phyloP scores from a whole-genome alignment of 1,140 invertebrate species.

The Carposina sasakii region DNA sequence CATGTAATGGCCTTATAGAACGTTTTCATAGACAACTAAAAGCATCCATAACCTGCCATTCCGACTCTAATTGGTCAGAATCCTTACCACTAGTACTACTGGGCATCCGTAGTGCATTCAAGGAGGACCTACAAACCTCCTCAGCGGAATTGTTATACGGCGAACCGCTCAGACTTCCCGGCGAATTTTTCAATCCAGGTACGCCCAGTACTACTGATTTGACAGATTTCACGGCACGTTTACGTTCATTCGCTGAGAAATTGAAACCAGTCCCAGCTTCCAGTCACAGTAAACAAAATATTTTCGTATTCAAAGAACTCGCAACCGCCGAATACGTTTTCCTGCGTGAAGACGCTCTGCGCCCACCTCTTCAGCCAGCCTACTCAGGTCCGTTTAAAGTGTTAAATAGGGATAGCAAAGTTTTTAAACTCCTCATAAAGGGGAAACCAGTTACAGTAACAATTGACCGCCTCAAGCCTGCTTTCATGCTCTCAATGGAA shows the following conservation, averaged over 20 bases:
- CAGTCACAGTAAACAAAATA: background rate
- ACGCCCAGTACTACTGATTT: background rate
- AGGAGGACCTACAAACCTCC: background rate
- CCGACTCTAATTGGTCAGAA: background rate
- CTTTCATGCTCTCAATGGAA: background rate
- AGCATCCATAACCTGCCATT: background rate
- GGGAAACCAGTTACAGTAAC: slow-evolving; percentile 7
- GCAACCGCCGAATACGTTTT: slow-evolving; percentile 23
- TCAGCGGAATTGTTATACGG: background rate
- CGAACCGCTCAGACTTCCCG: background rate
- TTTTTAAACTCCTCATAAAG: slow-evolving; percentile 3
- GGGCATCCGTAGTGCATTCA: background rate
- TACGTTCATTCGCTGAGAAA: background rate
- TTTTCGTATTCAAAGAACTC: slow-evolving; percentile 29
- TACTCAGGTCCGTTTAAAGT: slow-evolving; percentile 15
- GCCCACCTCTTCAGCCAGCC: slow-evolving; percentile 14
- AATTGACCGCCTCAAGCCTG: slow-evolving; percentile 8
- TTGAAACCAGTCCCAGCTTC: background rate
- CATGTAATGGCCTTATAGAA: background rate
- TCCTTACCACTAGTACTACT: background rate
- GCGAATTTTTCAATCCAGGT: background rate
- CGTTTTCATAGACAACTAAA: background rate
- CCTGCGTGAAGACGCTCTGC: slow-evolving; percentile 19
- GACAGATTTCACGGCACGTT: background rate
- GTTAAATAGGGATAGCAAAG: background rate